These are phyloP conservation scores for Brachionus koreanus DNA, from an alignment of 1,140 invertebrate species.

Conservation along the genomic window DNA sequence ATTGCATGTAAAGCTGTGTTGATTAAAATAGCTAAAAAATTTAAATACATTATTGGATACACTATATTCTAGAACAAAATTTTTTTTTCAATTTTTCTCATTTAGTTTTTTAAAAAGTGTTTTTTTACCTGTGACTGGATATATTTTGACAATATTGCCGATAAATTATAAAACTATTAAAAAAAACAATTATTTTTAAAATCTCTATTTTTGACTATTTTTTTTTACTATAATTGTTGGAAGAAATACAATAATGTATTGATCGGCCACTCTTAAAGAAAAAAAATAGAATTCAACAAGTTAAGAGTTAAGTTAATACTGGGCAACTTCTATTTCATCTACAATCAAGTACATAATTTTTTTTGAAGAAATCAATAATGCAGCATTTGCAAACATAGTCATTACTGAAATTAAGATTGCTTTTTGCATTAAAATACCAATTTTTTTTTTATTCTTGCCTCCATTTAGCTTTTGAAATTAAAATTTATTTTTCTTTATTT, in stretches of 20 bases:
- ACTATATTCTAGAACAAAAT: slow-evolving; percentile 17
- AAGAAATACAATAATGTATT: slow-evolving; percentile 19
- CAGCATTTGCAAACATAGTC: neutral
- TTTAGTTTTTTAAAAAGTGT: neutral
- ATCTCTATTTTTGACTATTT: too few relatives aligned
- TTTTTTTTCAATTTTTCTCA: neutral
- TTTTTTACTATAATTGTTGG: neutral
- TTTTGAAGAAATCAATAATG: neutral
- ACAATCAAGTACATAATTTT: neutral
- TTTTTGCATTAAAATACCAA: slow-evolving; percentile 40
- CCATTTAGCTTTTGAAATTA: neutral
- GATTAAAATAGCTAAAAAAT: neutral
- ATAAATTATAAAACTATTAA: slow-evolving; percentile 24
- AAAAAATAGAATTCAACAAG: neutral
- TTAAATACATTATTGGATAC: slow-evolving; percentile 32
- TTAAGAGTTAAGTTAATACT: neutral
- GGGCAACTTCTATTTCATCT: neutral
- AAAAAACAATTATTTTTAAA: neutral
- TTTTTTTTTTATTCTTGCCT: neutral
- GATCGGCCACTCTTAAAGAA: neutral
- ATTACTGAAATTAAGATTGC: slow-evolving; percentile 26
- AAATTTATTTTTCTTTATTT: neutral
- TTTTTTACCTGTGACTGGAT: slow-evolving; percentile 36
- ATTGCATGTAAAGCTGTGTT: slow-evolving; percentile 1
- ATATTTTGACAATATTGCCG: slow-evolving; percentile 14